phyloP scores from a whole-genome alignment of 92 coral and sea anemone genomes.

The Palythoa caribaeorum region DNA sequence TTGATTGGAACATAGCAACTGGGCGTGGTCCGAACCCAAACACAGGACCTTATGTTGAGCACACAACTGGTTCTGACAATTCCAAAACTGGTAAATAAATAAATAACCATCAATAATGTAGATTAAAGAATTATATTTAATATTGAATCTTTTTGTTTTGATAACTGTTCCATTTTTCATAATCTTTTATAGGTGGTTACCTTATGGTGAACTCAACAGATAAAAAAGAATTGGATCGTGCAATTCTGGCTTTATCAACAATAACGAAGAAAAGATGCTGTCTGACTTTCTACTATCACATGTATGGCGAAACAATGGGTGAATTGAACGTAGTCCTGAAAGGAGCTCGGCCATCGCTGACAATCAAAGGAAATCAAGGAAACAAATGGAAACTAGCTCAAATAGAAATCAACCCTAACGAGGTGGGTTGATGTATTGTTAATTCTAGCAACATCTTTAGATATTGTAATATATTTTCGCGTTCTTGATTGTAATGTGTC shows the following conservation, averaged over 20 bases:
- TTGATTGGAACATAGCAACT: background rate
- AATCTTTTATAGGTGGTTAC: background rate
- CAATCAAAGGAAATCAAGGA: conserved; percentile 6
- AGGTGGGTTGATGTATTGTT: background rate
- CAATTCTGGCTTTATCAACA: background rate
- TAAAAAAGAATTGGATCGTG: background rate
- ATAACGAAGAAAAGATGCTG: background rate
- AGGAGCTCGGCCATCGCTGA: background rate
- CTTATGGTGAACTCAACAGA: conserved; percentile 2
- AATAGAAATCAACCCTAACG: background rate
- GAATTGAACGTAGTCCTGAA: background rate
- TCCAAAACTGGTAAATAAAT: background rate
- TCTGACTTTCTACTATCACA: conserved; percentile 14
- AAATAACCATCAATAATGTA: too few species aligned
- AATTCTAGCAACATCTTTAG: too few species aligned
- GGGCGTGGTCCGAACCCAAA: background rate
- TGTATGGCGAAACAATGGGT: conserved; percentile 18
- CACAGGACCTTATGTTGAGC: conserved; percentile 15
- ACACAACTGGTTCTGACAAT: background rate
- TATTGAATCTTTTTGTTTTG: too few species aligned
- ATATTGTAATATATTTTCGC: too few species aligned
- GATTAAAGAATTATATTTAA: too few species aligned
- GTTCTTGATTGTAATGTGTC: background rate
- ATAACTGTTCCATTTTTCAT: too few species aligned
- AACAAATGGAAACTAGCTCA: conserved; percentile 26